Conservation (phyloP, 1,140 invertebrate genomes). For the Neodiprion lecontei region DNA sequence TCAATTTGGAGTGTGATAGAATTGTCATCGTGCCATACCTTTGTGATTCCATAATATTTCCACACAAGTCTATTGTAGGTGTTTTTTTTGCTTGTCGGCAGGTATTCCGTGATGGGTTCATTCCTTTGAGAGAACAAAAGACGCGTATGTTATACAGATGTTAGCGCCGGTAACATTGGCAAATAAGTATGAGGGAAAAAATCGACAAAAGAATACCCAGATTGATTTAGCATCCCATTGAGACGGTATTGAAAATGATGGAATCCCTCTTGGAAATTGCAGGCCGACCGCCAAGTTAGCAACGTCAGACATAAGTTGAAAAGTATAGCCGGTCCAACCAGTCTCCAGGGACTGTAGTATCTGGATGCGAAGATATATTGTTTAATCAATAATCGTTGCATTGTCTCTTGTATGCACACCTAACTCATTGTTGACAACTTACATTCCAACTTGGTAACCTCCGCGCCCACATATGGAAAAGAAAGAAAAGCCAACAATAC, state of each 20-base stretch:
- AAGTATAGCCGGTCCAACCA: not conserved
- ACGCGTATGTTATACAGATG: not conserved
- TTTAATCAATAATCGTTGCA: not conserved
- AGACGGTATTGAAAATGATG: not conserved
- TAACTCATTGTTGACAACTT: conserved; percentile 23
- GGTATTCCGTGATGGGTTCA: conserved; percentile 30
- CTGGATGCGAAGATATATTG: not conserved
- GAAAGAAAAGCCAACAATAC: conserved; percentile 35
- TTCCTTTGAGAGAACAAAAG: conserved; percentile 23
- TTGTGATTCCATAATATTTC: conserved; percentile 18
- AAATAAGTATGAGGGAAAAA: not conserved
- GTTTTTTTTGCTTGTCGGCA: conserved; percentile 20
- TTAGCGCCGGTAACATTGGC: too few species aligned
- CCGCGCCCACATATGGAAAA: conserved; percentile 43
- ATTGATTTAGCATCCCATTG: not conserved
- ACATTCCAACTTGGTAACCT: conserved; percentile 33
- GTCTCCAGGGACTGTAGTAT: not conserved
- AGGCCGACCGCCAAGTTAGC: not conserved
- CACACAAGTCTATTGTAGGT: conserved; percentile 24
- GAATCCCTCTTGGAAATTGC: not conserved
- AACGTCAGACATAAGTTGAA: not conserved
- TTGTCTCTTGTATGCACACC: conserved; percentile 15
- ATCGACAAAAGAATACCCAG: not conserved
- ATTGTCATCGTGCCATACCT: conserved; percentile 21
- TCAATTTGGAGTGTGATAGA: conserved; percentile 7